Base-by-base conservation (phyloP, 2,888 invertebrate genomes). In the Rhamphomyia laevipes region DNA sequence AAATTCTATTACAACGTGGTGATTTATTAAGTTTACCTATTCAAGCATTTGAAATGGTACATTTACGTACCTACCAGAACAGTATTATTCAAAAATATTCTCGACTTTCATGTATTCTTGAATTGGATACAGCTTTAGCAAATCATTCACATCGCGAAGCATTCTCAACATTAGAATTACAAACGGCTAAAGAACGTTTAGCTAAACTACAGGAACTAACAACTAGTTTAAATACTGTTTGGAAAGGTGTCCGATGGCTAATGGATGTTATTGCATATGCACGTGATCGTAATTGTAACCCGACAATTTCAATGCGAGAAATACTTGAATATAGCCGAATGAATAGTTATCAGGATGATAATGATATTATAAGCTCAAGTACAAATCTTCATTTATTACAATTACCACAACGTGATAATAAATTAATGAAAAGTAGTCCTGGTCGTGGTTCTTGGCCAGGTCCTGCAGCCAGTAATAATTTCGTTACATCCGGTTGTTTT, bases 181-280 rank as follows among this genome's bases (percentile, higher is more conserved):
- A 84, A 53, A 78, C 81, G 4, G 91, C 95, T 48, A 92, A 89
- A 68, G 88, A 90, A 60, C 80, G 90, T 50, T 73, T 96, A 38
- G 74, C 78, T 1, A 85, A 86, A 61, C 71, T 97, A 27, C 85
- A 88, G 63, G 86, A 89, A 47, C 77, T 94, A 40, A 94, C 95
- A 64, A 74, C 80, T 31, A 86, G 83, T 61, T 74, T 96, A 43
- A 96, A 96, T 61, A 72, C 79, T 0, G 82, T 91, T 4, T 97
- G 97, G 97, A 91, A 92, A 63, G 84, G 86, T 17, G 85, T 91
- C 41, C 80, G 99, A 16, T 99, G 97, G 97, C 77, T 97, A 17
- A 89, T 94, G 81, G 94, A 96, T 63, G 84, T 95, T 7, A 91
- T 97, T 48, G 84, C 89, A 0, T 91, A 91, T 65, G 94, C 96